Evolutionary conservation across 2,113 vertebrate species (phyloP).

Genomic region (Beaufortia kweichowensis): DNA sequence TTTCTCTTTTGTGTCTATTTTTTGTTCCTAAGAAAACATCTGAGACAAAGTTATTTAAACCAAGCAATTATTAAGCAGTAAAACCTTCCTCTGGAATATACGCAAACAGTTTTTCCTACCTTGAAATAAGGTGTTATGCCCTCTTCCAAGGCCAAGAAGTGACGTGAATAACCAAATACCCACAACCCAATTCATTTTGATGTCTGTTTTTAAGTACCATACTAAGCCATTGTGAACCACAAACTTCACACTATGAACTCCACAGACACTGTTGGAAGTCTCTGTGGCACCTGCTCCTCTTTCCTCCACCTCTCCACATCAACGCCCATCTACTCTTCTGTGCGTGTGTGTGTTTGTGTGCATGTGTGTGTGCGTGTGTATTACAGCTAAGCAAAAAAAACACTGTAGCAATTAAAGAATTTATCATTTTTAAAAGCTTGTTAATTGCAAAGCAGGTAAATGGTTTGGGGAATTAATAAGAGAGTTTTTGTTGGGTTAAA

Average conservation of each 20-base stretch:
- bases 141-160: conserved; percentile 57
- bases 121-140: conserved; percentile 59
- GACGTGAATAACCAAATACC: conserved; percentile 53
- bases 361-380: neutral
- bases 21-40: neutral
- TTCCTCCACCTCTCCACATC: conserved; percentile 55
- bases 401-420: no score
- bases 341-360: neutral
- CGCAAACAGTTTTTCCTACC: conserved; percentile 62
- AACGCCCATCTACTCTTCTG: conserved; percentile 49
- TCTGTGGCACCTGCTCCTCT: conserved; percentile 41
- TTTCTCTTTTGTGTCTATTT: neutral
- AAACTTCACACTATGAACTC: conserved; percentile 25
- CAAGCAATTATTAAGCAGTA: neutral
- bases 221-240: conserved; percentile 37
- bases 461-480: neutral
- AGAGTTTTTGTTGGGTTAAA: no score
- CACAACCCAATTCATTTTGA: conserved; percentile 68
- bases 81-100: neutral
- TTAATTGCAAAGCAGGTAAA: no score
- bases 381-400: no score
- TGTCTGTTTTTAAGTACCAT: conserved; percentile 30
- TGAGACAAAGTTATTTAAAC: neutral
- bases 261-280: conserved; percentile 40
- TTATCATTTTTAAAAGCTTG: no score